A percentile compares a stretch with the other conserved stretches of the same genome.
These are phyloP conservation scores for Yponomeuta plumbellus DNA, from an alignment of 2,888 invertebrate species.

Conservation along the genomic window DNA sequence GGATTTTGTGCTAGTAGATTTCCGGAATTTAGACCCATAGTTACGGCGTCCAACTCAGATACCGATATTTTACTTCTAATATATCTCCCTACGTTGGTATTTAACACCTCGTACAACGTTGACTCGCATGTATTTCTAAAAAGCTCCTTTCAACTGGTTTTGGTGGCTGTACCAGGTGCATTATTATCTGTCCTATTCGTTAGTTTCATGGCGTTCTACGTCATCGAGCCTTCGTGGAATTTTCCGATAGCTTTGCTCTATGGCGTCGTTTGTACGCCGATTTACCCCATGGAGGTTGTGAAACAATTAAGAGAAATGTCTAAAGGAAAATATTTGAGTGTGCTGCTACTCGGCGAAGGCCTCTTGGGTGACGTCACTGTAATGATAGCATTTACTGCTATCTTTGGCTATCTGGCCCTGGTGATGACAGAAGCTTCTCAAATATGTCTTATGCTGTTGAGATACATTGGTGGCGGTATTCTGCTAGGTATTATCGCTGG, in stretches of 20 bases:
- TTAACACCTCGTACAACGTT: slow-evolving; percentile 57
- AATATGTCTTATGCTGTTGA: slow-evolving; percentile 47
- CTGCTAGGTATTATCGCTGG: slow-evolving; percentile 59
- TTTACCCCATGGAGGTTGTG: slow-evolving; percentile 63
- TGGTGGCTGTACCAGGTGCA: slow-evolving; percentile 55
- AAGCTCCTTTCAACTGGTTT: slow-evolving; percentile 54
- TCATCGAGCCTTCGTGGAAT: slow-evolving; percentile 56
- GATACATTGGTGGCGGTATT: slow-evolving; percentile 57
- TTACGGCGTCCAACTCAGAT: slow-evolving; percentile 51
- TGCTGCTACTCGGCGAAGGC: slow-evolving; percentile 57
- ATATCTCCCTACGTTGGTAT: slow-evolving; percentile 55
- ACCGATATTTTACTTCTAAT: slow-evolving; percentile 45
- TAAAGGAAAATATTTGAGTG: slow-evolving; percentile 60
- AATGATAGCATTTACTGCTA: slow-evolving; percentile 59
- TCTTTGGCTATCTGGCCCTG: slow-evolving; percentile 50
- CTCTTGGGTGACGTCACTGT: slow-evolving; percentile 59
- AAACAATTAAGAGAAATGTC: slow-evolving; percentile 50
- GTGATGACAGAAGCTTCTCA: slow-evolving; percentile 48
- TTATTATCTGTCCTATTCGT: slow-evolving; percentile 50
- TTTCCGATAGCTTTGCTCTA: slow-evolving; percentile 52
- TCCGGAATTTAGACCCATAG: slow-evolving; percentile 49
- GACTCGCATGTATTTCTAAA: slow-evolving; percentile 63
- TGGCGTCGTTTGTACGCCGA: slow-evolving; percentile 58
- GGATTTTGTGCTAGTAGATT: slow-evolving; percentile 52
- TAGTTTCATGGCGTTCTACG: slow-evolving; percentile 54